Percentiles rank a stretch among this genome's conserved stretches.
Conservation (phyloP, 2,113 vertebrate genomes). For the Turnix velox region DNA sequence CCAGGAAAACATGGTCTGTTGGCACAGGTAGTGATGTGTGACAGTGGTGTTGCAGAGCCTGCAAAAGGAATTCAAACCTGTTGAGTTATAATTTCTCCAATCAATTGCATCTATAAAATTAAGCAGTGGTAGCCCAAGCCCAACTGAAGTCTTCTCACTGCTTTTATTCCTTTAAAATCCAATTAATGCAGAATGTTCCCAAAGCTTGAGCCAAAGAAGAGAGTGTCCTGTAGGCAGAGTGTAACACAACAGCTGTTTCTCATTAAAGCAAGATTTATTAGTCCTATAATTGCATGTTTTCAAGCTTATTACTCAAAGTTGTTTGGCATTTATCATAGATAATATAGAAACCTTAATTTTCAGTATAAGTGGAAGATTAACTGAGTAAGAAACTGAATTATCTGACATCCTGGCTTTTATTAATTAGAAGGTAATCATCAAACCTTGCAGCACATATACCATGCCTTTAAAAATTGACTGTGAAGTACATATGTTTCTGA, state of each 20-base stretch:
- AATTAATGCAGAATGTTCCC: slow-evolving; percentile 18
- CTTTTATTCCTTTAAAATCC: slow-evolving; percentile 31
- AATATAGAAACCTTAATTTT: slow-evolving; percentile 48
- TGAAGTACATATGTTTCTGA: neutral
- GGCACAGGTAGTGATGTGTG: slow-evolving; percentile 54
- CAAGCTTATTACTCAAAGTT: slow-evolving; percentile 62
- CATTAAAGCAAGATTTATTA: slow-evolving; percentile 77
- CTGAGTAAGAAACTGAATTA: slow-evolving; percentile 5
- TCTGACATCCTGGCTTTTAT: neutral
- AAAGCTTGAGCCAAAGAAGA: slow-evolving; percentile 20
- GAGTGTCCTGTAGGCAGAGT: slow-evolving; percentile 40
- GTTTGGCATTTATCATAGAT: slow-evolving; percentile 48
- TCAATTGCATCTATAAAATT: neutral
- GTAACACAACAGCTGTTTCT: slow-evolving; percentile 69
- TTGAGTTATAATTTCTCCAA: neutral
- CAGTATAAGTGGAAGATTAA: slow-evolving; percentile 12
- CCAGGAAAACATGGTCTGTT: slow-evolving; percentile 78
- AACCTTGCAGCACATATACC: neutral
- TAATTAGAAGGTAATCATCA: neutral
- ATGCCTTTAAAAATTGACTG: neutral
- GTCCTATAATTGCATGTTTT: slow-evolving; percentile 64
- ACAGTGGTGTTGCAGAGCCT: neutral
- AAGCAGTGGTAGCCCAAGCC: neutral
- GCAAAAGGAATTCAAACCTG: neutral
- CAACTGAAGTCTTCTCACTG: neutral